Evolutionary conservation across 2,797 vertebrate species (phyloP).

Genomic region (Tolypeutes matacus): DNA sequence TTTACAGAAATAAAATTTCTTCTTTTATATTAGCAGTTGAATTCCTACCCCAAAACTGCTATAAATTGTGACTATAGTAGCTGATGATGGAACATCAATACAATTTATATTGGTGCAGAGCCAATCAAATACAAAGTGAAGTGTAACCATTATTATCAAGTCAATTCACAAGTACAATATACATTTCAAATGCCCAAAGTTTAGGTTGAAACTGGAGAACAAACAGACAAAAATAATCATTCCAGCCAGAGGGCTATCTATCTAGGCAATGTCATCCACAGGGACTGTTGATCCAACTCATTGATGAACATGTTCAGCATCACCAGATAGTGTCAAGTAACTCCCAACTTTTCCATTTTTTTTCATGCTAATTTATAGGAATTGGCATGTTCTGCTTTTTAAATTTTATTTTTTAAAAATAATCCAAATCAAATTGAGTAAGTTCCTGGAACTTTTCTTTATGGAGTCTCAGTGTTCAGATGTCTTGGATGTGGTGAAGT

Average conservation of each 20-base stretch:
- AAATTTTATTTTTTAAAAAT: neutral
- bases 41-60: neutral
- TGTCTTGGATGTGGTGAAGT: neutral
- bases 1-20: neutral
- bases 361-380: neutral
- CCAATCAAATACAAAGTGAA: neutral
- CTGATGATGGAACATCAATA: neutral
- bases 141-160: neutral
- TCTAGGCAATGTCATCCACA: too few species aligned
- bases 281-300: neutral
- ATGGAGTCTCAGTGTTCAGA: neutral
- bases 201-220: neutral
- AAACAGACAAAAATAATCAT: neutral
- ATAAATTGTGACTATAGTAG: neutral
- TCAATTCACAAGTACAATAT: neutral
- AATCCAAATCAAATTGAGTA: neutral
- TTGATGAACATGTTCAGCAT: neutral
- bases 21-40: neutral
- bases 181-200: neutral
- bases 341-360: neutral
- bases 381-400: neutral
- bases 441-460: neutral
- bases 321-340: neutral
- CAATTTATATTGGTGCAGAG: neutral
- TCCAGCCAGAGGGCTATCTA: neutral